Evolutionary conservation across 2,888 invertebrate species (phyloP).

Genomic region (Drosophila percnosoma): DNA sequence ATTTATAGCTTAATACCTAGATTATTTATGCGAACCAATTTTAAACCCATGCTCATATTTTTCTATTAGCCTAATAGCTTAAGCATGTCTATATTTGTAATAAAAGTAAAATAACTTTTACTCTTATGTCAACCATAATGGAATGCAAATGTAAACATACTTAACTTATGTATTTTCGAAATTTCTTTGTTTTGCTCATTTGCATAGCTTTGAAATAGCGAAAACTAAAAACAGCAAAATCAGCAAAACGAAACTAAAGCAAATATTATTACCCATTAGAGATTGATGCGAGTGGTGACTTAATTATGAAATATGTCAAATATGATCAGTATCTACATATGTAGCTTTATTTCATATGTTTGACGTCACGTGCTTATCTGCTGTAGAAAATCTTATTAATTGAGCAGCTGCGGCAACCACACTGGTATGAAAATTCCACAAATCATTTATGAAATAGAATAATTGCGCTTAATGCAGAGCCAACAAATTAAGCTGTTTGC

Average conservation of each 20-base stretch:
- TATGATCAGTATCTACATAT: slow-evolving; percentile 1
- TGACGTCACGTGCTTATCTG: slow-evolving; percentile 11
- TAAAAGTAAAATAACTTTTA: slow-evolving; percentile 68
- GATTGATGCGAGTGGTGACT: slow-evolving; percentile 27
- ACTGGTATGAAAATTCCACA: slow-evolving; percentile 39
- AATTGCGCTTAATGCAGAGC: slow-evolving; percentile 17
- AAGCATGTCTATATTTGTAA: slow-evolving; percentile 3
- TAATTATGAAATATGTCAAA: not conserved
- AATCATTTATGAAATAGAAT: slow-evolving; percentile 46
- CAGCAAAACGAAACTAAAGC: slow-evolving; percentile 28
- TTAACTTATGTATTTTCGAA: slow-evolving; percentile 51
- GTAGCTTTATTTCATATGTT: not conserved
- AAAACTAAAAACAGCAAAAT: slow-evolving; percentile 18
- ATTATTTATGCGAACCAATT: slow-evolving; percentile 16
- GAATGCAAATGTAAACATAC: slow-evolving; percentile 55
- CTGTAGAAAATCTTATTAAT: not conserved
- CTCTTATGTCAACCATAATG: slow-evolving; percentile 60
- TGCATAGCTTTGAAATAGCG: slow-evolving; percentile 50
- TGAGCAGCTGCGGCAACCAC: not conserved
- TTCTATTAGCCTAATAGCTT: slow-evolving; percentile 10
- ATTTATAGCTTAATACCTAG: slow-evolving; percentile 1
- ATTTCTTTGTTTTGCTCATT: slow-evolving; percentile 58
- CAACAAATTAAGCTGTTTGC: not conserved
- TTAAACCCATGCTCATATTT: slow-evolving; percentile 4
- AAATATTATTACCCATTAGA: slow-evolving; percentile 35